Percentiles rank a stretch among this genome's conserved stretches.
These are phyloP conservation scores for Eupithecia insigniata DNA, from an alignment of 2,888 invertebrate genomes.

Conservation along the genomic window DNA sequence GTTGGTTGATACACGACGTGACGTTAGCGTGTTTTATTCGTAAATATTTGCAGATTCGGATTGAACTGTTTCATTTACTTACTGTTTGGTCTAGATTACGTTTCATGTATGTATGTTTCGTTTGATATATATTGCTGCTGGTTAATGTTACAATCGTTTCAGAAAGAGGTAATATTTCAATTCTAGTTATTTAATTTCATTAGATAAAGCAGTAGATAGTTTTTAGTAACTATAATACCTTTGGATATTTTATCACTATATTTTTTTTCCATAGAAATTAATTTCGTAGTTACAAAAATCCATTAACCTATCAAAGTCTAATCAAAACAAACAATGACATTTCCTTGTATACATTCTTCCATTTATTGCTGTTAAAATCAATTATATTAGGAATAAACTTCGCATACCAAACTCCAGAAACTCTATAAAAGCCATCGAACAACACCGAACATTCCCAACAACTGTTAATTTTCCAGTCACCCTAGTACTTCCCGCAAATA, in stretches of 20 bases:
- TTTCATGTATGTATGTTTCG: background rate
- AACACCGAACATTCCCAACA: constrained; percentile 13
- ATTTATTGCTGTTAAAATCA: background rate
- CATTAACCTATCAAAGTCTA: background rate
- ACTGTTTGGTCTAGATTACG: constrained; percentile 21
- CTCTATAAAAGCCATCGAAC: constrained; percentile 14
- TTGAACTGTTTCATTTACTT: constrained; percentile 33
- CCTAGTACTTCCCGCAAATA: constrained; percentile 46
- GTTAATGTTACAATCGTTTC: background rate
- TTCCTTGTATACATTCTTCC: too few relatives aligned
- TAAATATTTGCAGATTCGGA: constrained; percentile 42
- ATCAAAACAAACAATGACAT: background rate
- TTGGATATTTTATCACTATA: too few relatives aligned
- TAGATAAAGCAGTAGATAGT: too few relatives aligned
- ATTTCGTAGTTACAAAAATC: background rate
- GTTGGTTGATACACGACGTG: background rate
- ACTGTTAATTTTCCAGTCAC: constrained; percentile 24
- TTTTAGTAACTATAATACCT: too few relatives aligned
- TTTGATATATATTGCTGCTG: background rate
- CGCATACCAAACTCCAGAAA: background rate
- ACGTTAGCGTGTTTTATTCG: constrained; percentile 45
- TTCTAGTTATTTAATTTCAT: too few relatives aligned
- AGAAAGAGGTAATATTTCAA: background rate
- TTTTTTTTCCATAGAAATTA: background rate
- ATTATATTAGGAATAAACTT: background rate